Percentiles rank a stretch among this genome's conserved stretches.
Conservation (phyloP, 2,888 invertebrate genomes). For the Standfussiana lucernea region DNA sequence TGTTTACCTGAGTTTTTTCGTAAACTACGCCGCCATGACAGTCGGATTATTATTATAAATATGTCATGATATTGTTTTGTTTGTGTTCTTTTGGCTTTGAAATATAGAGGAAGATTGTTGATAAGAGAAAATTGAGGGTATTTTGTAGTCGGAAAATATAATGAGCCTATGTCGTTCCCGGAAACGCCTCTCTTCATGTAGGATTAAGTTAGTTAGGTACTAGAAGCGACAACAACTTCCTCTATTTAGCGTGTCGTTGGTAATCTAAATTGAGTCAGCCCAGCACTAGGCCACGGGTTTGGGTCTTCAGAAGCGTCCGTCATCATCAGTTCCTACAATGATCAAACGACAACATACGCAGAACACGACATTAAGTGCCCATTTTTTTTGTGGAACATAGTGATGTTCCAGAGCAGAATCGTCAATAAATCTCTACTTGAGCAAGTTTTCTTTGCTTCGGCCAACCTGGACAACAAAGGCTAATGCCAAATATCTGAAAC, state of each 20-base stretch:
- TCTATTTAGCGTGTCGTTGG: no score
- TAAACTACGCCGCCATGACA: constrained; percentile 25
- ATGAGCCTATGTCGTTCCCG: neutral
- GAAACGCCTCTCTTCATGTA: neutral
- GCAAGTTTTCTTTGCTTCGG: neutral
- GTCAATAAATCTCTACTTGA: no score
- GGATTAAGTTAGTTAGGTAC: neutral
- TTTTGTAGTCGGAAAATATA: neutral
- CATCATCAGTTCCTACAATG: no score
- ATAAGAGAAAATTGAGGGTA: constrained; percentile 1
- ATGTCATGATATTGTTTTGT: constrained; percentile 47
- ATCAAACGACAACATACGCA: no score
- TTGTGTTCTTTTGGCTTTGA: constrained; percentile 17
- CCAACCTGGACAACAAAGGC: neutral
- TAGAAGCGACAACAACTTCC: neutral
- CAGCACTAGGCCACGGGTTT: no score
- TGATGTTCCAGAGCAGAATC: no score
- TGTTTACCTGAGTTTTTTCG: constrained; percentile 48
- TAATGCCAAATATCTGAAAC: neutral
- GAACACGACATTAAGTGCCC: no score
- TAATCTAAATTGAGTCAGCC: no score
- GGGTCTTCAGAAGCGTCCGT: no score
- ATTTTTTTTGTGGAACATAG: no score
- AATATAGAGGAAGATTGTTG: constrained; percentile 10
- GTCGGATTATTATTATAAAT: constrained; percentile 50